phyloP scores from a whole-genome alignment of 2,888 invertebrate genomes.

The Hemaris fuciformis region DNA sequence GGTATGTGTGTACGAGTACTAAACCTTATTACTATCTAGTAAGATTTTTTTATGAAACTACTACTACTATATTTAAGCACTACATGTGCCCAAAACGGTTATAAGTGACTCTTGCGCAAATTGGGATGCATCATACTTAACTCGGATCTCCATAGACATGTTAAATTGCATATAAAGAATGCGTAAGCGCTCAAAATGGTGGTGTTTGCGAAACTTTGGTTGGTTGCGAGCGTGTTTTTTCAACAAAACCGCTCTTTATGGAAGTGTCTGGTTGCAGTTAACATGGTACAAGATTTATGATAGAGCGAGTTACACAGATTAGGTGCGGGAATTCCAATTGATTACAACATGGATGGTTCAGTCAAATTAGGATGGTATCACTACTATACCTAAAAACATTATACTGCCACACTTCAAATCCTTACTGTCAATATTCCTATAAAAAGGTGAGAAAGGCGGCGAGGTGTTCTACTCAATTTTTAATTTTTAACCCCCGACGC shows the following conservation, averaged over 20 bases:
- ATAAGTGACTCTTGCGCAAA: background rate
- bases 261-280: slow-evolving; percentile 18
- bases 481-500: no score
- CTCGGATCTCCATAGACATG: background rate
- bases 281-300: background rate
- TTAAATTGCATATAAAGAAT: background rate
- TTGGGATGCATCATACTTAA: background rate
- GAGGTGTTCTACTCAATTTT: no score
- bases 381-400: no score
- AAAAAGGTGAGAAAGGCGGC: no score
- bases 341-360: no score
- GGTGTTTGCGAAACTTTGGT: background rate
- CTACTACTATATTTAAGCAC: background rate
- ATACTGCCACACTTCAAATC: no score
- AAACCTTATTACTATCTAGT: no score
- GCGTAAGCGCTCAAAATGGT: background rate
- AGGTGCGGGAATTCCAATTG: no score
- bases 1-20: no score
- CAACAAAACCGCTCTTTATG: slow-evolving; percentile 35
- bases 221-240: slow-evolving; percentile 28
- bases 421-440: no score
- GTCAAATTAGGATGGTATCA: no score
- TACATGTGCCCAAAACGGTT: background rate
- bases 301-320: background rate
- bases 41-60: background rate